Evolutionary conservation across 2,888 invertebrate genomes (phyloP).

Genomic region (Esperia sulphurella): DNA sequence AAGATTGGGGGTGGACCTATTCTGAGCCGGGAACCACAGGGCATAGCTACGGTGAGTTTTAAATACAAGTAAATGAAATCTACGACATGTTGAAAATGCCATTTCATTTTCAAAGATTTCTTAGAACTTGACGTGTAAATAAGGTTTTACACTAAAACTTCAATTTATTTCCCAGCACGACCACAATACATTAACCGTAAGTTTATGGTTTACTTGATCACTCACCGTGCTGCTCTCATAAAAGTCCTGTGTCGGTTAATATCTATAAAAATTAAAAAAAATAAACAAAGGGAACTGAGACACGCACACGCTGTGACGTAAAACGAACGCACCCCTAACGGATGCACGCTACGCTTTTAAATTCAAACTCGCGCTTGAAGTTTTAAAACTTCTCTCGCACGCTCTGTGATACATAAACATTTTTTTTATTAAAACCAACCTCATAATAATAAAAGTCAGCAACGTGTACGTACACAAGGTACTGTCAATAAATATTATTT

Average conservation of each 20-base stretch:
- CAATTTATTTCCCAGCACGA: slow-evolving; percentile 1
- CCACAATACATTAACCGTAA: slow-evolving; percentile 9
- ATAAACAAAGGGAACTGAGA: slow-evolving; percentile 28
- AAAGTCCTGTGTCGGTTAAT: slow-evolving; percentile 40
- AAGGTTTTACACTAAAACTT: too few relatives aligned
- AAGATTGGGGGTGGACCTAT: too few relatives aligned
- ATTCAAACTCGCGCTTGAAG: slow-evolving; percentile 2
- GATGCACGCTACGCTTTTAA: slow-evolving; percentile 8
- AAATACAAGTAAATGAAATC: too few relatives aligned
- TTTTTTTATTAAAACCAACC: background rate
- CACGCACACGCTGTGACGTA: slow-evolving; percentile 25
- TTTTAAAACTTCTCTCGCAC: slow-evolving; percentile 3
- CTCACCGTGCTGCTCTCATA: slow-evolving; percentile 44
- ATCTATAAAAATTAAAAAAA: slow-evolving; percentile 44
- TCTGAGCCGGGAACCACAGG: too few relatives aligned
- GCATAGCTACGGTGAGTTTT: too few relatives aligned
- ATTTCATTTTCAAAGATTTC: too few relatives aligned
- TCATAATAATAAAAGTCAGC: background rate
- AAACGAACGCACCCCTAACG: slow-evolving; percentile 16
- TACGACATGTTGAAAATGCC: too few relatives aligned
- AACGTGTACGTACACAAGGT: too few relatives aligned
- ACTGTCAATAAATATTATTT: too few relatives aligned
- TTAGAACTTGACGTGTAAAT: too few relatives aligned
- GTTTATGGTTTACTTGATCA: slow-evolving; percentile 20
- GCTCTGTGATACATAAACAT: background rate